phyloP scores from a whole-genome alignment of 2,888 invertebrate genomes.

The Dyspetes luteomarginatus region DNA sequence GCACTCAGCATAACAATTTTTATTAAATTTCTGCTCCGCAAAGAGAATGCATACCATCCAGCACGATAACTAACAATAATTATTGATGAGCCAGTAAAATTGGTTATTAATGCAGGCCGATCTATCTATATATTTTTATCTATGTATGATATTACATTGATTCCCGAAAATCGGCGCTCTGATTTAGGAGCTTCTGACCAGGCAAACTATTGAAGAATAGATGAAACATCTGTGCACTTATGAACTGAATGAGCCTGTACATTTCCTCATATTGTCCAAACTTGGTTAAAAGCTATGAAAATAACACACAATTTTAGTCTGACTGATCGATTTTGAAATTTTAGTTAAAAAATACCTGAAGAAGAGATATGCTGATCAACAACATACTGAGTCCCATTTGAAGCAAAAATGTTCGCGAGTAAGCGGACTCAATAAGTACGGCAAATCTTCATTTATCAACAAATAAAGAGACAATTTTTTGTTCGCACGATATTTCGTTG shows the following conservation, averaged over 20 bases:
- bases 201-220: slow-evolving; percentile 37
- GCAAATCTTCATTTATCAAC: slow-evolving; percentile 25
- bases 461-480: not conserved
- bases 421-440: slow-evolving; percentile 21
- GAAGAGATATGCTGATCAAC: slow-evolving; percentile 16
- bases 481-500: not conserved
- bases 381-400: slow-evolving; percentile 5
- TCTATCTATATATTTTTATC: too few species aligned
- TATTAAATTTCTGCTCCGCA: not conserved
- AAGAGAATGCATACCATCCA: not conserved
- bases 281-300: slow-evolving; percentile 10
- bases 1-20: not conserved
- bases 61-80: not conserved
- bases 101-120: too few species aligned
- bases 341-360: slow-evolving; percentile 33
- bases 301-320: too few species aligned
- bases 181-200: slow-evolving; percentile 38
- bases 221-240: slow-evolving; percentile 20
- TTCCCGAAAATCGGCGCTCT: not conserved
- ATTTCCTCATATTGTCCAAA: slow-evolving; percentile 19
- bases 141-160: too few species aligned
- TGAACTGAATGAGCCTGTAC: slow-evolving; percentile 13
- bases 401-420: slow-evolving; percentile 12
- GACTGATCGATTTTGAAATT: too few species aligned
- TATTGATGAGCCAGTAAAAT: not conserved